Evolutionary conservation across 2,113 vertebrate species (phyloP).

Genomic region (Illadopsis cleaveri): DNA sequence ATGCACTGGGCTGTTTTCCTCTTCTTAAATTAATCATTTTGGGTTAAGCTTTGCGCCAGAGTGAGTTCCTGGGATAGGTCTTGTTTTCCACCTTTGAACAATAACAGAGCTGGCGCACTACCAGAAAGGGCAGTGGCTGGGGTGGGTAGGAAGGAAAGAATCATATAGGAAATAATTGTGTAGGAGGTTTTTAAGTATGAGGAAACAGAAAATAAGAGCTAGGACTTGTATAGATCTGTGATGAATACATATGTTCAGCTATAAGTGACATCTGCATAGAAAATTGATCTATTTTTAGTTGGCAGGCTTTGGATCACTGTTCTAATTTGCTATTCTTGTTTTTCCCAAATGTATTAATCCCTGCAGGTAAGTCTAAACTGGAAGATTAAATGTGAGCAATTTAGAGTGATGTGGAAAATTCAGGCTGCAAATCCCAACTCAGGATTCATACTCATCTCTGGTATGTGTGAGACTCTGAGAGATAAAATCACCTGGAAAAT

Average conservation of each 20-base stretch:
- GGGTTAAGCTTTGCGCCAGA: not conserved
- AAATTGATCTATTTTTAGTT: not conserved
- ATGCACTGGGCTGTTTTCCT: not conserved
- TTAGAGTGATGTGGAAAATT: not conserved
- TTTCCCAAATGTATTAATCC: not conserved
- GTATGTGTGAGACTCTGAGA: not conserved
- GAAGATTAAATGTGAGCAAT: not conserved
- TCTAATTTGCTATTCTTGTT: not conserved
- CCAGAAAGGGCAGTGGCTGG: constrained; percentile 8
- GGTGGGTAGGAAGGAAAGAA: constrained; percentile 8
- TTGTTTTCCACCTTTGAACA: constrained; percentile 19
- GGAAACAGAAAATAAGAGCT: not conserved
- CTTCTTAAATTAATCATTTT: not conserved
- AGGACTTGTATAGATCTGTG: not conserved
- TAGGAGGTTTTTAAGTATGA: not conserved
- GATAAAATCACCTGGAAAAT: not conserved
- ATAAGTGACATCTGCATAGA: not conserved
- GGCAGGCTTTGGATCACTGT: not conserved
- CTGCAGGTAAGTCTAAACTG: not conserved
- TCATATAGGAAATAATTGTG: constrained; percentile 12
- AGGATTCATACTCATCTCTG: not conserved
- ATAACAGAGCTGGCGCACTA: not conserved
- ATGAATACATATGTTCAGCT: not conserved
- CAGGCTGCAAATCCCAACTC: not conserved
- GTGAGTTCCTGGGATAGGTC: not conserved